These are phyloP conservation scores for Enteromius unitaeniatus DNA, from an alignment of 2,797 vertebrate genomes.

Conservation along the genomic window DNA sequence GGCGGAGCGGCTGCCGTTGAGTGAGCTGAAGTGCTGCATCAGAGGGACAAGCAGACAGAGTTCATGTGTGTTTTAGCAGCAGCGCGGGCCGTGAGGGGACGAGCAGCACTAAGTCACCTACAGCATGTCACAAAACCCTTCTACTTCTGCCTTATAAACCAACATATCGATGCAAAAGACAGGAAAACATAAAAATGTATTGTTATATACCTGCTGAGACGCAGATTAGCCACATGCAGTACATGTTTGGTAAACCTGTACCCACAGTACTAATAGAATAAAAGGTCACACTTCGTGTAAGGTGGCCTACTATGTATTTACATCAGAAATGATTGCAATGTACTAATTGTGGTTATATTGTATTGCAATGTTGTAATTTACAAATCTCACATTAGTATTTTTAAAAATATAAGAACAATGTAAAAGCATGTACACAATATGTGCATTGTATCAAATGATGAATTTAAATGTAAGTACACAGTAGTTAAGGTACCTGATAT, in stretches of 20 bases:
- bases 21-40: constrained; percentile 59
- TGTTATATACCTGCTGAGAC: not conserved
- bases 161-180: not conserved
- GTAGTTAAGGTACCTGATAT: too few species aligned
- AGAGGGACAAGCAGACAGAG: constrained; percentile 67
- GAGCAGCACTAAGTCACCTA: not conserved
- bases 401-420: too few species aligned
- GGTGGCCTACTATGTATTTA: too few species aligned
- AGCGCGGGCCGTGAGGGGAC: not conserved
- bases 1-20: not conserved
- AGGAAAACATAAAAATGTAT: not conserved
- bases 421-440: too few species aligned
- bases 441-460: too few species aligned
- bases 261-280: not conserved
- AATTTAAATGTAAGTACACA: too few species aligned
- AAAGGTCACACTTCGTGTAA: not conserved
- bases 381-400: too few species aligned
- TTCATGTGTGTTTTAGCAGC: constrained; percentile 59
- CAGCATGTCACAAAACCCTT: not conserved
- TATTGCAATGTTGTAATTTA: too few species aligned
- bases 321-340: too few species aligned
- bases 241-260: not conserved
- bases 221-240: not conserved
- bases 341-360: too few species aligned
- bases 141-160: not conserved